Evolutionary conservation across 2,113 vertebrate genomes (phyloP), one percentile per base, ranked within the genome.

Genomic region (Argyrosomus japonicus): DNA sequence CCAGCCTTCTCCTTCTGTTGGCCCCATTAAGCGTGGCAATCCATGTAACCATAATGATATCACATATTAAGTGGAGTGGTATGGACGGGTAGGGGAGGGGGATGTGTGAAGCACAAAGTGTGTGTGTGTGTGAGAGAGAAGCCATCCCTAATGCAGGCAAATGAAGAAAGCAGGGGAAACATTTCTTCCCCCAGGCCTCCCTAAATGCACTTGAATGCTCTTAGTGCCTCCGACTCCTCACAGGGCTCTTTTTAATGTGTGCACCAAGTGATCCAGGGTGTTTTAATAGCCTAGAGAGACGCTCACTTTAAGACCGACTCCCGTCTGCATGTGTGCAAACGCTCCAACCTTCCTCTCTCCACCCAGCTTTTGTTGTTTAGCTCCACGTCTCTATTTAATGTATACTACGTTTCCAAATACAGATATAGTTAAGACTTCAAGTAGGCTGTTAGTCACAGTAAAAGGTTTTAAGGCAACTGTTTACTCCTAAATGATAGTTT

Each of bases 131-230:
- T 36, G 83, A 47, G 63, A 14, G 73, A 73, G 74, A 84, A 79
- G 68, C 63, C 53, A 77, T 86, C 58, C 29, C 89, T 94, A 93
- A 94, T 94, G 90, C 69, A 83, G 88, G 92, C 85, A 92, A 92
- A 93, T 92, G 86, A 92, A 93, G 91, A 91, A 94, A 92, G 89
- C 83, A 53, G 75, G 81, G 87, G 87, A 89, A 89, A 84, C 79
- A 74, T 81, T 88, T 90, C 90, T 84, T 83, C 91, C 88, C 90
- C 70, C 92, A 88, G 90, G 92, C 89, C 88, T 93, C 90, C 88
- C 84, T 94, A 92, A 94, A 93, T 91, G 89, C 86, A 86, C 87
- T 91, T 68, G 81, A 92, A 91, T 91, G 91, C 90, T 89, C 92
- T 94, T 92, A 91, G 86, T 89, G 88, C 89, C 87, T 87, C 69